Percentiles rank a stretch among this genome's conserved stretches.
phyloP scores from a whole-genome alignment of 2,113 vertebrate genomes.

The Ophthalmolycus amberensis region DNA sequence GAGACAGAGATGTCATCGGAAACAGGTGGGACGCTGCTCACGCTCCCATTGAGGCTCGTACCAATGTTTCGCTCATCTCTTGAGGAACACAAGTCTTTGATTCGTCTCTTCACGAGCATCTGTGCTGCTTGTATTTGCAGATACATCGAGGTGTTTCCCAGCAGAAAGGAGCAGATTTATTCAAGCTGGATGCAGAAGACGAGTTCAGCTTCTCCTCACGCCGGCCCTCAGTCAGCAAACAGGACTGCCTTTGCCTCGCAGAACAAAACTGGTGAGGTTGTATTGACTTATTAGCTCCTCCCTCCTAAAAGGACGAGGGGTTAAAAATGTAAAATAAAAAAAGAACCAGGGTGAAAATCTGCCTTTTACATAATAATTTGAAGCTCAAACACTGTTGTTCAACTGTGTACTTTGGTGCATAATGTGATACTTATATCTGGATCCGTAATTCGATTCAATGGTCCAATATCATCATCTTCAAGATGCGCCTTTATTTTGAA shows the following conservation, averaged over 20 bases:
- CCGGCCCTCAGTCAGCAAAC: fast-evolving
- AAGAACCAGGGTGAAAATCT: no score
- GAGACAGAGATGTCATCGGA: slow-evolving; percentile 88
- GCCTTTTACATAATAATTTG: no score
- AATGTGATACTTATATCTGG: not conserved
- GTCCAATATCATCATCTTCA: not conserved
- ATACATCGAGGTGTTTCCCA: slow-evolving; percentile 93
- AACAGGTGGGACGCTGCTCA: slow-evolving; percentile 80
- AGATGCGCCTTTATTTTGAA: not conserved
- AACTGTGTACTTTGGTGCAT: no score
- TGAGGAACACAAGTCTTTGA: not conserved
- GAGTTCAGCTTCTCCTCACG: not conserved
- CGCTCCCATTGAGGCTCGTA: no score
- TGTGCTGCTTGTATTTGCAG: slow-evolving; percentile 70
- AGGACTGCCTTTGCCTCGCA: not conserved
- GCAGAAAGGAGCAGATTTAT: slow-evolving; percentile 84
- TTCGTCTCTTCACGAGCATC: not conserved
- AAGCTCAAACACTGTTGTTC: no score
- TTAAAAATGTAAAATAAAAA: no score
- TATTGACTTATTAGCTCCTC: not conserved
- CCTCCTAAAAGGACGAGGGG: not conserved
- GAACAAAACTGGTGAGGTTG: slow-evolving; percentile 35
- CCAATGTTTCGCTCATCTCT: not conserved
- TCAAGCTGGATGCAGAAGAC: slow-evolving; percentile 61
- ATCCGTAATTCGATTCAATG: not conserved